phyloP scores from a whole-genome alignment of 2,113 vertebrate genomes.

The Mus spicilegus region DNA sequence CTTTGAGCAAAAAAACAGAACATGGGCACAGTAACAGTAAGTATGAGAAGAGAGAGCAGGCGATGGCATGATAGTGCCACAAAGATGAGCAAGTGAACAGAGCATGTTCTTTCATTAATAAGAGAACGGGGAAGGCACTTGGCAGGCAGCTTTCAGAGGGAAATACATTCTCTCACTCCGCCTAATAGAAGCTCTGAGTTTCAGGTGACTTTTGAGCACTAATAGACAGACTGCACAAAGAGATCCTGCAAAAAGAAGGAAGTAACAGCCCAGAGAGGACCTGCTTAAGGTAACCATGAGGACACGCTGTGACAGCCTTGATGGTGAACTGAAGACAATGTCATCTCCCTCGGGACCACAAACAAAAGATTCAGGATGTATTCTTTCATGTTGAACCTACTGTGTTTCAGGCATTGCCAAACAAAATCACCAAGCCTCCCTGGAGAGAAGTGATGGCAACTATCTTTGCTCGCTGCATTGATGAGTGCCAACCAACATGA shows the following conservation, averaged over 20 bases:
- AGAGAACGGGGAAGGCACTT: slow-evolving; percentile 62
- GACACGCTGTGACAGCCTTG: not conserved
- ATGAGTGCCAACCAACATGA: slow-evolving; percentile 25
- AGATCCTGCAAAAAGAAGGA: slow-evolving; percentile 70
- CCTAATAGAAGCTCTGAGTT: slow-evolving; percentile 69
- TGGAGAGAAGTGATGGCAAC: not conserved
- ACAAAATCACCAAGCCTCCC: not conserved
- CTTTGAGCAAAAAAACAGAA: slow-evolving; percentile 50
- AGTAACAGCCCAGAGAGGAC: slow-evolving; percentile 33
- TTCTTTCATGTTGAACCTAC: not conserved
- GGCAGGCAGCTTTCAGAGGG: slow-evolving; percentile 62
- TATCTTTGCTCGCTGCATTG: not conserved
- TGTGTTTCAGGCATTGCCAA: not conserved
- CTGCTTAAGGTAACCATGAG: not conserved
- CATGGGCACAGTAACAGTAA: not conserved
- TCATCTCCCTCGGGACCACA: not conserved
- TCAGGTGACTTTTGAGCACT: slow-evolving; percentile 66
- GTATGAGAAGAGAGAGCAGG: not conserved
- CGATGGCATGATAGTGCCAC: not conserved
- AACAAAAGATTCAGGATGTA: not conserved
- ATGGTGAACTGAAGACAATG: not conserved
- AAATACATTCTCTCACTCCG: slow-evolving; percentile 42
- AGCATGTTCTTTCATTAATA: slow-evolving; percentile 60
- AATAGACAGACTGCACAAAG: slow-evolving; percentile 52
- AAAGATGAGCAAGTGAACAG: slow-evolving; percentile 38